Evolutionary conservation across 1,140 invertebrate genomes (phyloP).

Genomic region (Musca vetustissima): DNA sequence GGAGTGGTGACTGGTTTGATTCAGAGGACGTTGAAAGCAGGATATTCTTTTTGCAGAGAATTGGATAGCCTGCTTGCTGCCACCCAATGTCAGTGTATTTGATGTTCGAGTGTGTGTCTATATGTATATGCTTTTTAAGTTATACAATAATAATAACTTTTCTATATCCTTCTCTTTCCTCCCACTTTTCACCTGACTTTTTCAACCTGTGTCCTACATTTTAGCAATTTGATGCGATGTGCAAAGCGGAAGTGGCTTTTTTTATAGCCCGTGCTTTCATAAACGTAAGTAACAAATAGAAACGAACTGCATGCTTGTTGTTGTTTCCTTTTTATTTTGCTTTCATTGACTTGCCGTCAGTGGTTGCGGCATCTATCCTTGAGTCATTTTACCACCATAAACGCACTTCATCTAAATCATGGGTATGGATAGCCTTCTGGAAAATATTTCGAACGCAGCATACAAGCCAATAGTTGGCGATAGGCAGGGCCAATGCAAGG

Average conservation of each 20-base stretch:
- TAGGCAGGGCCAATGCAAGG: conserved; percentile 10
- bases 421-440: conserved; percentile 23
- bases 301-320: no score
- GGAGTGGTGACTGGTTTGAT: no score
- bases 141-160: background rate
- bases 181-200: no score
- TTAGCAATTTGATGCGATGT: conserved; percentile 73
- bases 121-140: no score
- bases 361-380: no score
- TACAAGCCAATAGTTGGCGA: conserved; percentile 27
- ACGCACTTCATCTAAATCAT: conserved; percentile 22
- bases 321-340: no score
- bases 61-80: no score
- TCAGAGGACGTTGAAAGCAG: no score
- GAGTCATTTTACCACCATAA: conserved; percentile 9
- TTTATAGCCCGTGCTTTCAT: conserved; percentile 67
- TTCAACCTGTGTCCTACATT: conserved; percentile 50
- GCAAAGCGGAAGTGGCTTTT: conserved; percentile 73
- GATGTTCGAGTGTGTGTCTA: no score
- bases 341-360: no score
- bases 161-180: background rate
- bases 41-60: no score
- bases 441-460: conserved; percentile 26
- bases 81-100: no score
- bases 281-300: conserved; percentile 65